Evolutionary conservation across 2,888 invertebrate species (phyloP).

Genomic region (Nematopogon swammerdamellus): DNA sequence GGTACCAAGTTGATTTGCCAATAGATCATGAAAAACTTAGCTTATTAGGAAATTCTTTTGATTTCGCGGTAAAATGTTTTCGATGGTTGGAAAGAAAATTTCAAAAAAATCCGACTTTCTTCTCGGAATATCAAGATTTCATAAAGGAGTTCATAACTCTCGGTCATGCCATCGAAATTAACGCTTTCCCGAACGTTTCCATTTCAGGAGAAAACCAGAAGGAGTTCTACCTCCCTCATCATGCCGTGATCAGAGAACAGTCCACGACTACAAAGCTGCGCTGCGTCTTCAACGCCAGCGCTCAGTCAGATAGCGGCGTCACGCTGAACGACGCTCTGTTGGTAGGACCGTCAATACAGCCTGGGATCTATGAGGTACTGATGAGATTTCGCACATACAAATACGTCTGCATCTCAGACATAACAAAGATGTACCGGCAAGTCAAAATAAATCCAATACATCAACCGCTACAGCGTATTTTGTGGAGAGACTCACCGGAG

Average conservation of each 20-base stretch:
- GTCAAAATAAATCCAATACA: constrained; percentile 3
- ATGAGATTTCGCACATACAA: constrained; percentile 4
- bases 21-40: no score
- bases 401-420: constrained; percentile 13
- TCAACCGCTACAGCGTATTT: constrained; percentile 6
- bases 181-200: background rate
- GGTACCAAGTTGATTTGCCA: no score
- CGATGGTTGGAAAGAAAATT: background rate
- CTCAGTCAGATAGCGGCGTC: constrained; percentile 12
- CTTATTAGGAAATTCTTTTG: background rate
- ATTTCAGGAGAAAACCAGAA: background rate
- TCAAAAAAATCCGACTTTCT: background rate
- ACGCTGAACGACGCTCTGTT: constrained; percentile 14
- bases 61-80: background rate
- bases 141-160: background rate
- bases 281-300: constrained; percentile 15
- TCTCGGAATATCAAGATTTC: background rate
- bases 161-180: background rate
- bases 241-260: constrained; percentile 9
- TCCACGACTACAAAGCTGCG: constrained; percentile 13
- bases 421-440: constrained; percentile 16
- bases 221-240: constrained; percentile 12
- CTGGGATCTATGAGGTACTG: constrained; percentile 13
- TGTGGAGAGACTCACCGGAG: constrained; percentile 10
- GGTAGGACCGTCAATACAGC: constrained; percentile 15